Evolutionary conservation across 2,113 vertebrate species (phyloP).

Genomic region (Chamaea fasciata): DNA sequence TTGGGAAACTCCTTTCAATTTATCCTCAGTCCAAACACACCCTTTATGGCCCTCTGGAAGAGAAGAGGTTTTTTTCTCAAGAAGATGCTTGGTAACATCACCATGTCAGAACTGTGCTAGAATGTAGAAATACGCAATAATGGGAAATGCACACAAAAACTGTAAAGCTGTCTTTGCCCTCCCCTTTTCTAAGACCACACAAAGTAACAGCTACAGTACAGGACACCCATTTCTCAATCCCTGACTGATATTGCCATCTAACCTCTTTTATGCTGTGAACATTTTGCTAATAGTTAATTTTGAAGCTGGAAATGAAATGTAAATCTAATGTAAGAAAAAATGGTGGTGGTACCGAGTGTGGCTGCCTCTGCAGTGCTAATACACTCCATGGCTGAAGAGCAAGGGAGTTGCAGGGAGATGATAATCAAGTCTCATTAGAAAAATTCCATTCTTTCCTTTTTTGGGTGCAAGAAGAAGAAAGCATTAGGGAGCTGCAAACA

Average conservation of each 20-base stretch:
- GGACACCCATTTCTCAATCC: not conserved
- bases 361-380: not conserved
- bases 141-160: not conserved
- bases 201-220: not conserved
- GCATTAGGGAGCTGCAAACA: not conserved
- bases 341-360: not conserved
- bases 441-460: not conserved
- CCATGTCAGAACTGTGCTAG: not conserved
- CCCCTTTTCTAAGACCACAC: not conserved
- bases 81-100: not conserved
- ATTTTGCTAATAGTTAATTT: not conserved
- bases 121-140: not conserved
- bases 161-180: not conserved
- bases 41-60: not conserved
- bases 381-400: not conserved
- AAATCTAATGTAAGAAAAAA: not conserved
- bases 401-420: not conserved
- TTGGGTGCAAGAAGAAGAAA: not conserved
- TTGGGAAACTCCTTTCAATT: not conserved
- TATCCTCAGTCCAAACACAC: not conserved
- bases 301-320: not conserved
- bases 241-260: not conserved
- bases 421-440: not conserved
- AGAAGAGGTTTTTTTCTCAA: not conserved
- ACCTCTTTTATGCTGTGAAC: not conserved